Percentiles rank a stretch among this genome's conserved stretches.
These are phyloP conservation scores for Heliconius hortense DNA, from an alignment of 2,888 invertebrate genomes.

Conservation along the genomic window DNA sequence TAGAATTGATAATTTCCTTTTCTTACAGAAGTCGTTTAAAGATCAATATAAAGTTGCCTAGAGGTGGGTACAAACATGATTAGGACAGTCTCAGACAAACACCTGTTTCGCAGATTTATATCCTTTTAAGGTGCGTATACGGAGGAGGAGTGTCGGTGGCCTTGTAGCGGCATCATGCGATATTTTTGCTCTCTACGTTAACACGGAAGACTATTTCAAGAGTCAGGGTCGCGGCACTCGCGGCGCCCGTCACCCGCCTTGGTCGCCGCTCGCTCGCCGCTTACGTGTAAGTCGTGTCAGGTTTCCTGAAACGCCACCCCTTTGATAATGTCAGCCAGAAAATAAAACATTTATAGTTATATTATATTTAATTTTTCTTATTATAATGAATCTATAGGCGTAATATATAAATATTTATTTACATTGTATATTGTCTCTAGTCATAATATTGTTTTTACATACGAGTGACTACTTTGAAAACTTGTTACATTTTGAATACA, in stretches of 20 bases:
- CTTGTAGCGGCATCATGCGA: constrained; percentile 75
- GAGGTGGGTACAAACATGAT: neutral
- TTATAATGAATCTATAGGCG: neutral
- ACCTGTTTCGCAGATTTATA: constrained; percentile 50
- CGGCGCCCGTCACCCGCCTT: constrained; percentile 59
- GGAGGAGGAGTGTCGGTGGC: constrained; percentile 64
- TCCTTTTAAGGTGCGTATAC: constrained; percentile 60
- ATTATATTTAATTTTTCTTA: neutral
- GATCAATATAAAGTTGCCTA: neutral
- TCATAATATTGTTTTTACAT: neutral
- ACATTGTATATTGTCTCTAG: neutral
- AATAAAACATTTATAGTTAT: neutral
- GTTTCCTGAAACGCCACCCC: constrained; percentile 42
- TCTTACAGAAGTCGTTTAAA: too few species aligned
- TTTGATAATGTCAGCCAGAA: constrained; percentile 15
- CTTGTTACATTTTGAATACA: constrained; percentile 9
- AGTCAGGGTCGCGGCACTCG: constrained; percentile 70
- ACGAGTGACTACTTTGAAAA: neutral
- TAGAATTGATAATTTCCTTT: too few species aligned
- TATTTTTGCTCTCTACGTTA: constrained; percentile 78
- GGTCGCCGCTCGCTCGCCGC: constrained; percentile 44
- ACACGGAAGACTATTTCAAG: constrained; percentile 83
- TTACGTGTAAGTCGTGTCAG: constrained; percentile 45
- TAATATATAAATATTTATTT: neutral
- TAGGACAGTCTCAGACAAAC: constrained; percentile 29